phyloP scores from a whole-genome alignment of 2,113 vertebrate genomes.

The Hemiprocne comata region DNA sequence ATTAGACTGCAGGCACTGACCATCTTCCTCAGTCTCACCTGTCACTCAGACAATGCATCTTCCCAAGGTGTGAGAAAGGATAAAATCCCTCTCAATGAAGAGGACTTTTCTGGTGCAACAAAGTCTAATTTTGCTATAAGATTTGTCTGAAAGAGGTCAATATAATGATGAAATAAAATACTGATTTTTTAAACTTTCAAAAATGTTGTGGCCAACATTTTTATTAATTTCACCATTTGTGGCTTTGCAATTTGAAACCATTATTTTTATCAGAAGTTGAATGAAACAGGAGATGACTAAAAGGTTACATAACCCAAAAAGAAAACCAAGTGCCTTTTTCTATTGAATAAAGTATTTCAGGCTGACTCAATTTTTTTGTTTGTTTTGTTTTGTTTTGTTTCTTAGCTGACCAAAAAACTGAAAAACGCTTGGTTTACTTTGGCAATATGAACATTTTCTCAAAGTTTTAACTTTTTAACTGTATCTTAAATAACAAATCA shows the following conservation, averaged over 20 bases:
- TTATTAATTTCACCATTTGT: neutral
- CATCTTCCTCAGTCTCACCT: neutral
- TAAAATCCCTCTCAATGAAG: neutral
- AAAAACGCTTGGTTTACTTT: neutral
- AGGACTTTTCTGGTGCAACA: neutral
- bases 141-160: neutral
- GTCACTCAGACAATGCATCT: neutral
- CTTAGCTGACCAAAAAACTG: neutral
- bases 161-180: neutral
- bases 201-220: neutral
- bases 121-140: neutral
- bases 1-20: neutral
- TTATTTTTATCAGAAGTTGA: neutral
- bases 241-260: neutral
- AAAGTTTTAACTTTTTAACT: neutral
- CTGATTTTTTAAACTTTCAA: neutral
- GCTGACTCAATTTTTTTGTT: neutral
- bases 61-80: neutral
- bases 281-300: neutral
- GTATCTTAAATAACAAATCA: neutral
- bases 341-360: neutral
- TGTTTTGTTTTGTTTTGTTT: neutral
- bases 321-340: accelerated
- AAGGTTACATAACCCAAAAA: neutral
- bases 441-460: neutral